Evolutionary conservation across 1,140 invertebrate genomes (phyloP), one percentile per base, ranked within the genome.

Genomic region (Neodiprion fabricii): DNA sequence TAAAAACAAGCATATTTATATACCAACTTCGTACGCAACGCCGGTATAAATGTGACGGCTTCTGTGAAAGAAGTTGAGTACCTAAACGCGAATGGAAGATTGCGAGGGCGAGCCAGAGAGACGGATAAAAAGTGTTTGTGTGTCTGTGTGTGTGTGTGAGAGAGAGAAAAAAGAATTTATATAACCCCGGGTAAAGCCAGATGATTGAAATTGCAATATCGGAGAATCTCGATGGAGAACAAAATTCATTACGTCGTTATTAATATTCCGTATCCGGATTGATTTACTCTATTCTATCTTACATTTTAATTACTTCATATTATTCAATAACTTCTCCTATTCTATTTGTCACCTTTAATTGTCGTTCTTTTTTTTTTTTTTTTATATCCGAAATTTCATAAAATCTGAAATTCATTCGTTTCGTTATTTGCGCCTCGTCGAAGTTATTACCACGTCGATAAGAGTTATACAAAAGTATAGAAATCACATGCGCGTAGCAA

Each of bases 231-330:
- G 53, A 61, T 61, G n/a, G 53, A 61, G 53, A 61, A 17, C 53
- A 61, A 61, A 61, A 61, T 61, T 61, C 53, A 61, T 61, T 61
- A 61, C 53, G 53, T 61, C 53, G 53, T 61, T 12, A 61, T 61
- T 61, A 61, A 61, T 61, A 61, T 61, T 61, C 53, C 53, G n/a
- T 9, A 61, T 61, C 53, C n/a, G 53, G 53, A 17, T 61, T 8
- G 53, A 61, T 61, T 7, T 17, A 14, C n/a, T 61, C n/a, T 61
- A 61, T 61, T 61, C n/a, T 61, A 61, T 61, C 53, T 17, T 17
- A 17, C 9, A 61, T 61, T 61, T 14, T 61, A 40, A 40, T 40
- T 40, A 40, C 5, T 40, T 40, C 28, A 40, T 40, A 40, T 40
- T 40, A 40, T 40, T 40, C 53, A 40, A 40, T 40, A 40, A 40